Percentiles rank a stretch among this genome's conserved stretches.
Evolutionary conservation across 1,140 invertebrate species (phyloP).

Genomic region (Aphaenogaster floridana): DNA sequence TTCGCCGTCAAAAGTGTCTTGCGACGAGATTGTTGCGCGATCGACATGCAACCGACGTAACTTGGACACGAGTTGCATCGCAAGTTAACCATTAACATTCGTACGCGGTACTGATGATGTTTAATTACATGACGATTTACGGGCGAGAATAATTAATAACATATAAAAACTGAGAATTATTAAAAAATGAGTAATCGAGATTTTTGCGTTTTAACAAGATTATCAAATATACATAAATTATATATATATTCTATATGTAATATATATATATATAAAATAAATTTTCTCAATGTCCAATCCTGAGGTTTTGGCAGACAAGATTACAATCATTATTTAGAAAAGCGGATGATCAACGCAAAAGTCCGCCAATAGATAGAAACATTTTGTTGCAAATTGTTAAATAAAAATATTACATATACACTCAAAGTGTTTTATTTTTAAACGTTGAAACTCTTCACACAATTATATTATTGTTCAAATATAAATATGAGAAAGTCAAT

Average conservation of each 20-base stretch:
- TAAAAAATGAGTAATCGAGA: slow-evolving; percentile 18
- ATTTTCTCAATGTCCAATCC: slow-evolving; percentile 22
- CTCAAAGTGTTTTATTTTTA: slow-evolving; percentile 40
- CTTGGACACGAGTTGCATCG: slow-evolving; percentile 25
- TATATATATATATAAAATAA: slow-evolving; percentile 24
- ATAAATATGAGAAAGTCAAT: no score
- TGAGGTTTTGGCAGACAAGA: not conserved
- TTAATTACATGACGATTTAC: slow-evolving; percentile 32
- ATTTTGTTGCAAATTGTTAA: slow-evolving; percentile 52
- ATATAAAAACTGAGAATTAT: not conserved
- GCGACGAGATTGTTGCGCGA: slow-evolving; percentile 35
- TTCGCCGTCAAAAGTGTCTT: slow-evolving; percentile 38
- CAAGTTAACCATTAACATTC: slow-evolving; percentile 33
- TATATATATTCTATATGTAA: slow-evolving; percentile 41
- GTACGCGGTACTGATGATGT: slow-evolving; percentile 15
- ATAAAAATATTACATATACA: slow-evolving; percentile 29
- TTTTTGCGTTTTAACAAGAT: slow-evolving; percentile 32
- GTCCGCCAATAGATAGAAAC: slow-evolving; percentile 1
- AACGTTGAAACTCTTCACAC: slow-evolving; percentile 36
- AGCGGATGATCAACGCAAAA: not conserved
- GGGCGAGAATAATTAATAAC: slow-evolving; percentile 30
- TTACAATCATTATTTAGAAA: slow-evolving; percentile 25
- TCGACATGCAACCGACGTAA: slow-evolving; percentile 44
- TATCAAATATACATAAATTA: slow-evolving; percentile 17
- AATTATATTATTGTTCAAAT: slow-evolving; percentile 36